Evolutionary conservation across 2,888 invertebrate species (phyloP).

Genomic region (Eupsilia transversa): DNA sequence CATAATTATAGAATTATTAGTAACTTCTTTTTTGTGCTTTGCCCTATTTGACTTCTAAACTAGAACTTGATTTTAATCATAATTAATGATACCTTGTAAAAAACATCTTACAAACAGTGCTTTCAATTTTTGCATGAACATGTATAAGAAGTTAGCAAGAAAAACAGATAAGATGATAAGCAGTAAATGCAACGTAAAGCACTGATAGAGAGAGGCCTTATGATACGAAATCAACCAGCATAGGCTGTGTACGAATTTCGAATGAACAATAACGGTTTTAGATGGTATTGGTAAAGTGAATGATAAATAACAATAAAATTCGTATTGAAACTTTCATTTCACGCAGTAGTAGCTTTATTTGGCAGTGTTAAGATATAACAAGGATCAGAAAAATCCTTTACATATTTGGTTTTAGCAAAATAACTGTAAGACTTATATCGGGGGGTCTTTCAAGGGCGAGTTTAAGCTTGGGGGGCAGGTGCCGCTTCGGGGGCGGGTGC

Average conservation of each 20-base stretch:
- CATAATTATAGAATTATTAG: background rate
- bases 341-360: conserved; percentile 40
- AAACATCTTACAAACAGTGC: background rate
- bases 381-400: conserved; percentile 65
- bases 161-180: background rate
- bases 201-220: background rate
- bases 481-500: conserved; percentile 56
- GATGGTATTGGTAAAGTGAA: too few relatives aligned
- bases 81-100: conserved; percentile 24
- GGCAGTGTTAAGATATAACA: conserved; percentile 65
- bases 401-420: conserved; percentile 72
- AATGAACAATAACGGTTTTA: background rate
- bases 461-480: conserved; percentile 55
- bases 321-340: conserved; percentile 67
- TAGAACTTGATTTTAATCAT: conserved; percentile 19
- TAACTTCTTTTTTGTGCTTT: conserved; percentile 29
- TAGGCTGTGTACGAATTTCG: background rate
- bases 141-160: background rate
- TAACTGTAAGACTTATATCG: conserved; percentile 14
- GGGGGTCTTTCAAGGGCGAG: background rate
- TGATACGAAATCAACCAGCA: background rate
- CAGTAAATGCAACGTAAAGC: background rate
- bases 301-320: conserved; percentile 13
- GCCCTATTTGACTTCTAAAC: conserved; percentile 38
- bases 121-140: background rate